phyloP scores from a whole-genome alignment of 2,113 vertebrate genomes.

The Zosterops japonicus region DNA sequence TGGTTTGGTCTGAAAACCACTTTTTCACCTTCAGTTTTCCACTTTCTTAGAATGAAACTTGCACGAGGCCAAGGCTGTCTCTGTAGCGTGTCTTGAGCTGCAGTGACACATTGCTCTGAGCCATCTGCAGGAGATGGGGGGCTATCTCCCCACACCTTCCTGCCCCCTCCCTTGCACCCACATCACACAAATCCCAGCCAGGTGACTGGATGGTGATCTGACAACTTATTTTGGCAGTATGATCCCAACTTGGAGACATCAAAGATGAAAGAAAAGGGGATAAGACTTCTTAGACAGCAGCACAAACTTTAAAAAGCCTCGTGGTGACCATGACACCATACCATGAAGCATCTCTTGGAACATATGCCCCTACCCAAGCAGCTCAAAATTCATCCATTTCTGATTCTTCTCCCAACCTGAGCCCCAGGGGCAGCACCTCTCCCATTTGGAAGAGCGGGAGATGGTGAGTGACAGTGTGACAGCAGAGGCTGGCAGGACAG shows the following conservation, averaged over 20 bases:
- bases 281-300: neutral
- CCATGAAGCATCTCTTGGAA: neutral
- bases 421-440: neutral
- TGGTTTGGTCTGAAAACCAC: neutral
- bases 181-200: neutral
- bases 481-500: neutral
- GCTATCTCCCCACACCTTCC: neutral
- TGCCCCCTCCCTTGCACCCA: neutral
- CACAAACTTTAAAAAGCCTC: neutral
- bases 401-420: neutral
- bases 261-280: neutral
- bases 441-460: neutral
- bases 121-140: neutral
- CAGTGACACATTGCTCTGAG: fast-evolving
- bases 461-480: neutral
- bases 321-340: neutral
- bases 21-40: neutral
- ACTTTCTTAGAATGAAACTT: neutral
- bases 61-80: neutral
- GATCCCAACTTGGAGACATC: neutral
- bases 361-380: neutral
- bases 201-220: neutral
- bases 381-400: neutral
- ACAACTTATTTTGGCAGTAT: neutral
- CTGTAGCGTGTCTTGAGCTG: neutral